These are phyloP conservation scores for Silurus aristotelis DNA, from an alignment of 2,797 vertebrate species.

Conservation along the genomic window DNA sequence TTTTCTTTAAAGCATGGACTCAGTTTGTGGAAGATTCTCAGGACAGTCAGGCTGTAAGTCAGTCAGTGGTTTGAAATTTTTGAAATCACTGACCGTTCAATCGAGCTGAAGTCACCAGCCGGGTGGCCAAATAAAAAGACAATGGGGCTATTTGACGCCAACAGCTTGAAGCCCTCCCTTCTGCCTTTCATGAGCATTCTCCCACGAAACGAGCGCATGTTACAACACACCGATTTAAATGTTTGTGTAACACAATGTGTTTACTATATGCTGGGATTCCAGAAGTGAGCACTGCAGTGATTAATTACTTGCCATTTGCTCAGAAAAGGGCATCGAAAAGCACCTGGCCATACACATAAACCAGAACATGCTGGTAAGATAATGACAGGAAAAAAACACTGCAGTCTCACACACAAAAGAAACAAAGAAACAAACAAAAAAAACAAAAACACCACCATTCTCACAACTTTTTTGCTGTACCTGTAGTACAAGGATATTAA, in stretches of 20 bases:
- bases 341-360: conserved; percentile 47
- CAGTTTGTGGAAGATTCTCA: not conserved
- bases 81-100: conserved; percentile 42
- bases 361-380: conserved; percentile 51
- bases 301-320: conserved; percentile 48
- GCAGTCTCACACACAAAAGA: not conserved
- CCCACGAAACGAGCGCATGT: conserved; percentile 47
- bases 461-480: not conserved
- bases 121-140: conserved; percentile 55
- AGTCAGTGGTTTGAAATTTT: conserved; percentile 41
- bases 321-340: conserved; percentile 47
- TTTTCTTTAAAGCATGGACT: not conserved
- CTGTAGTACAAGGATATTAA: not conserved
- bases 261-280: conserved; percentile 43
- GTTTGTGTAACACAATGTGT: conserved; percentile 47
- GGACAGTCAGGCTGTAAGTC: conserved; percentile 2
- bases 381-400: not conserved
- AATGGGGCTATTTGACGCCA: conserved; percentile 47
- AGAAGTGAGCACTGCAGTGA: conserved; percentile 35
- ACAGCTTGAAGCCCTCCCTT: conserved; percentile 57
- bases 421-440: conserved; percentile 29
- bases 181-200: conserved; percentile 51
- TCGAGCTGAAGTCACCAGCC: conserved; percentile 53
- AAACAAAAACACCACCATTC: not conserved
- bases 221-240: conserved; percentile 57